Conservation (phyloP, 2,797 vertebrate species). For the Chelonia mydas region DNA sequence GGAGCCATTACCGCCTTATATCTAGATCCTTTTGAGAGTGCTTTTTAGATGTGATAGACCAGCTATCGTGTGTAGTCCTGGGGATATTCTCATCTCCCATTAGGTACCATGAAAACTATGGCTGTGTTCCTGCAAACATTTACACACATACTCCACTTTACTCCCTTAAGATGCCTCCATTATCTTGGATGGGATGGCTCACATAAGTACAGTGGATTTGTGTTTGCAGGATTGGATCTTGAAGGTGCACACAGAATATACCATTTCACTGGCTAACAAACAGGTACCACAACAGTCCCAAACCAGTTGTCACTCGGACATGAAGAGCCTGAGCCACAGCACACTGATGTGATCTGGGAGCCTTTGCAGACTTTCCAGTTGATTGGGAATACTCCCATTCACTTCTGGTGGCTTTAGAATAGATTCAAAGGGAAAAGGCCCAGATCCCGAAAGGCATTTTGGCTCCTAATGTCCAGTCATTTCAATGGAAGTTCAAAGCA, state of each 20-base stretch:
- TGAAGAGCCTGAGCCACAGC: background rate
- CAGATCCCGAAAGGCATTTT: no score
- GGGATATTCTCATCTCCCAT: background rate
- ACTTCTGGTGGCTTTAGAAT: background rate
- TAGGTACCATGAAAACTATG: background rate
- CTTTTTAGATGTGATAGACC: background rate
- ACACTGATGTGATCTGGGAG: background rate
- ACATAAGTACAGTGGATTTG: background rate
- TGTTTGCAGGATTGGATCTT: background rate
- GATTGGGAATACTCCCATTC: background rate
- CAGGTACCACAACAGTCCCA: background rate
- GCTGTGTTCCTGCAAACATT: background rate
- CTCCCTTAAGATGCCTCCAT: background rate
- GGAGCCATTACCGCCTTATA: slow-evolving; percentile 57
- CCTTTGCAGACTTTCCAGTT: fast-evolving
- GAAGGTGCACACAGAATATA: background rate
- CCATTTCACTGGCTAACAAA: background rate
- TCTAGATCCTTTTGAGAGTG: background rate
- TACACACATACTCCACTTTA: fast-evolving
- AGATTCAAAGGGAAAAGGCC: background rate
- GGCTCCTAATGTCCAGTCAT: no score
- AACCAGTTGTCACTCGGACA: background rate
- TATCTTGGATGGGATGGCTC: fast-evolving
- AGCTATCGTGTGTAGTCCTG: background rate
- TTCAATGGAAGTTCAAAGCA: no score